These are phyloP conservation scores for Melanerpes aurifrons DNA, from an alignment of 2,113 vertebrate genomes.

Conservation along the genomic window DNA sequence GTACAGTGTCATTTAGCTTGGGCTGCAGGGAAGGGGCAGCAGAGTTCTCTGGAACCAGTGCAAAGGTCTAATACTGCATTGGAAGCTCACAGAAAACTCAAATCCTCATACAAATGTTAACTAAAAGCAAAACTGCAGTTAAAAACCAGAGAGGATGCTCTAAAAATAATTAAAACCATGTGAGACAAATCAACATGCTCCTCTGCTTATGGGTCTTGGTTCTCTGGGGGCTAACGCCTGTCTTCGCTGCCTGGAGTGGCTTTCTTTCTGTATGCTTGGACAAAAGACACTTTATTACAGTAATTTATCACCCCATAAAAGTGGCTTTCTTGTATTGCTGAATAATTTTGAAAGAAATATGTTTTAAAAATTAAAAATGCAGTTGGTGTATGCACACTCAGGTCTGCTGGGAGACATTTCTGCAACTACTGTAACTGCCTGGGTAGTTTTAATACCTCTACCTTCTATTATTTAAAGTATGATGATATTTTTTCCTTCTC, in stretches of 20 bases:
- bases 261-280: constrained; percentile 76
- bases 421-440: constrained; percentile 86
- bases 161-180: constrained; percentile 81
- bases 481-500: constrained; percentile 90
- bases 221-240: constrained; percentile 76
- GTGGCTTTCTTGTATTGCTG: constrained; percentile 83
- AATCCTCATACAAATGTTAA: constrained; percentile 56
- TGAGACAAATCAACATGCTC: constrained; percentile 68
- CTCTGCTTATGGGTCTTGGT: constrained; percentile 47
- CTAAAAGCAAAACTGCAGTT: constrained; percentile 73
- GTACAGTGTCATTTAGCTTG: neutral
- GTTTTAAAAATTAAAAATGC: constrained; percentile 96
- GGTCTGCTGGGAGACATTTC: constrained; percentile 90
- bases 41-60: neutral
- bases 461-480: constrained; percentile 93
- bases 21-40: constrained; percentile 42
- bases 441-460: constrained; percentile 83
- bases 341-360: constrained; percentile 95
- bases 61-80: constrained; percentile 8
- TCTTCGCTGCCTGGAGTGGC: constrained; percentile 73
- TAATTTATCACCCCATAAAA: constrained; percentile 99
- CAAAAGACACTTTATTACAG: constrained; percentile 91
- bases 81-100: constrained; percentile 33
- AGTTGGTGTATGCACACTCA: constrained; percentile 78
- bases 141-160: constrained; percentile 72